phyloP scores from a whole-genome alignment of 1,140 invertebrate species.

The Hestina assimilis region DNA sequence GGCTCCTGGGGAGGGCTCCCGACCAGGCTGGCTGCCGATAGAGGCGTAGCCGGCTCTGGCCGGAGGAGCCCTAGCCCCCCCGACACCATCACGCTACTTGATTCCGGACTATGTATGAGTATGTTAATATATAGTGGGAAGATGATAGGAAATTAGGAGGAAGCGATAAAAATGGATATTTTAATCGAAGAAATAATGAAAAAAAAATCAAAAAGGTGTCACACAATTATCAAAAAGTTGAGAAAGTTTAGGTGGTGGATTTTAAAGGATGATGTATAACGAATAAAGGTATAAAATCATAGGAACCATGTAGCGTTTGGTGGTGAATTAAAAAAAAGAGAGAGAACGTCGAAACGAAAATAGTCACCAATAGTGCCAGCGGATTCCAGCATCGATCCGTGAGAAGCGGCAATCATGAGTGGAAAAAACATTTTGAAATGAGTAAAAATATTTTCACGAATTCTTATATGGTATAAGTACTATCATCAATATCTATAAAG shows the following conservation, averaged over 20 bases:
- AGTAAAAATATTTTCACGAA: slow-evolving; percentile 52
- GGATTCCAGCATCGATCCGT: slow-evolving; percentile 70
- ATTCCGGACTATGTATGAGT: slow-evolving; percentile 74
- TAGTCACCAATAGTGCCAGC: slow-evolving; percentile 73
- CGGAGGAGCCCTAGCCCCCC: slow-evolving; percentile 80
- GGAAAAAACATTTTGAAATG: slow-evolving; percentile 77
- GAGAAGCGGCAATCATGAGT: slow-evolving; percentile 80
- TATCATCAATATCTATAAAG: slow-evolving; percentile 39
- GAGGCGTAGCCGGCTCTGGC: slow-evolving; percentile 69
- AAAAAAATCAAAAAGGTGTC: too few relatives aligned
- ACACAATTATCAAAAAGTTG: too few relatives aligned
- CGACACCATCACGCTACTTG: slow-evolving; percentile 81
- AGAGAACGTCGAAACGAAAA: slow-evolving; percentile 37
- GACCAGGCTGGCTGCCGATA: slow-evolving; percentile 78
- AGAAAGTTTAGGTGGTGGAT: background rate
- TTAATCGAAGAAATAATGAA: too few relatives aligned
- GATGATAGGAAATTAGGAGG: background rate
- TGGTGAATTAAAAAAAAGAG: slow-evolving; percentile 27
- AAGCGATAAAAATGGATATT: too few relatives aligned
- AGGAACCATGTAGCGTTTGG: slow-evolving; percentile 65
- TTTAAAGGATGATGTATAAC: background rate
- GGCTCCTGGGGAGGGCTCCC: slow-evolving; percentile 92
- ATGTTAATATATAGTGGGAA: background rate
- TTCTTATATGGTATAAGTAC: slow-evolving; percentile 32
- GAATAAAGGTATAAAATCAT: too few relatives aligned